These are phyloP conservation scores for Drosophila bocki DNA, from an alignment of 1,140 invertebrate species.

Conservation along the genomic window DNA sequence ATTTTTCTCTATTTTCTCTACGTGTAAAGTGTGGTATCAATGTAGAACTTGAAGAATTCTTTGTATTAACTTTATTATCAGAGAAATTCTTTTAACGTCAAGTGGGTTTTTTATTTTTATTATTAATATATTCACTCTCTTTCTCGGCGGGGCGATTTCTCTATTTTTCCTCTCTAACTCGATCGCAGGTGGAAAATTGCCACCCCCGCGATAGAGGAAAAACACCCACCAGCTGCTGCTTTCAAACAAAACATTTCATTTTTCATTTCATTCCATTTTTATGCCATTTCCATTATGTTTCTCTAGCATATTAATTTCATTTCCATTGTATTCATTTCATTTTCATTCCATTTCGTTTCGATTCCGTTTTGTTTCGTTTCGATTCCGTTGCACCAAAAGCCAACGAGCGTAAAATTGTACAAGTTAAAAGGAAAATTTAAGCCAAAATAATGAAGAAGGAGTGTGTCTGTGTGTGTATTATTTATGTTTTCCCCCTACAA, in stretches of 20 bases:
- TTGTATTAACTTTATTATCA: not conserved
- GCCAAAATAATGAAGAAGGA: conserved; percentile 31
- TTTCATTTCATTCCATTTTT: not conserved
- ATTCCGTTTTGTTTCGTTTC: conserved; percentile 44
- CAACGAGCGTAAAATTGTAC: conserved; percentile 74
- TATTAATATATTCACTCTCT: conserved; percentile 17
- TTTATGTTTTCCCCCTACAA: conserved; percentile 12
- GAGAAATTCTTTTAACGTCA: not conserved
- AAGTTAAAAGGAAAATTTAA: conserved; percentile 72
- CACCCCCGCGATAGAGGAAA: conserved; percentile 2
- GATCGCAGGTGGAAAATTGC: conserved; percentile 20
- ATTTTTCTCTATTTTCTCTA: not conserved
- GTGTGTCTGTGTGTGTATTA: not conserved
- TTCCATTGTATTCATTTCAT: not conserved
- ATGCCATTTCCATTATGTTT: conserved; percentile 2
- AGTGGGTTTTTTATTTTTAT: not conserved
- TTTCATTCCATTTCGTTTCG: conserved; percentile 20
- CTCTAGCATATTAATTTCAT: not conserved
- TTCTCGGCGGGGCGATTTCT: conserved; percentile 18
- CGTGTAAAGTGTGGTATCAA: not conserved
- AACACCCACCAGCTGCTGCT: conserved; percentile 25
- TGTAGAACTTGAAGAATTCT: not conserved
- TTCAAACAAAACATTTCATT: conserved; percentile 26
- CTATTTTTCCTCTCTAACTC: conserved; percentile 3
- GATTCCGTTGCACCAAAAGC: conserved; percentile 22